Evolutionary conservation across 2,797 vertebrate genomes (phyloP), one percentile per base, ranked within the genome.

Genomic region (Mastacembelus armatus): DNA sequence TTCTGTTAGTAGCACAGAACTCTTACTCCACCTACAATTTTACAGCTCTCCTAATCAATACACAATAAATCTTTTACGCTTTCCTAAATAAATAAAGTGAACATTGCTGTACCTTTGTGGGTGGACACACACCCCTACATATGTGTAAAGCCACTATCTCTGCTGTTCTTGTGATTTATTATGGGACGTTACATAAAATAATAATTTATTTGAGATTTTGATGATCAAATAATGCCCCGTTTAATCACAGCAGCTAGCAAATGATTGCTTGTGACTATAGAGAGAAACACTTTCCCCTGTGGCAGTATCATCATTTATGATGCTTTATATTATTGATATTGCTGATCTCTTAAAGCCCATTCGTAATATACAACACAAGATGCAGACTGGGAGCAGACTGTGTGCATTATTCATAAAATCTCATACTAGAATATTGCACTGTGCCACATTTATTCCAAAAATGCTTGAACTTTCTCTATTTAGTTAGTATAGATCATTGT

Each of bases 351-450:
- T 58, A 64, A 29, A 47, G 36, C 39, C 77, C 74, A 54, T 79
- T 84, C 67, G 35, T 76, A 84, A 81, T 71, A 59, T 48, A 61
- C 43, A 22, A 77, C 67, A 54, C 42, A 29, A 54, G 38, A 61
- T 69, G 56, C 75, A 82, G 70, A 72, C 60, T 33, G 69, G 26
- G 68, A 60, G 60, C 65, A 67, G 73, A 65, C 69, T 68, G 21
- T 27, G 57, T 59, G 40, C 73, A 88, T 88, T 78, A 87, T 85
- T 86, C 87, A 85, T 52, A 39, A 58, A 65, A 52, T 51, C 71
- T 74, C 47, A 50, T 47, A 35, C 30, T 45, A 33, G n/a, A 54
- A 75, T 52, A 66, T 63, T 56, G 43, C 51, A 44, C 19, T 4
- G 56, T 24, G 55, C 38, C 24, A 18, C 42, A 51, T 76, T 66